These are phyloP conservation scores for Chrysomallon squamiferum DNA, from an alignment of 1,140 invertebrate species.

Conservation along the genomic window DNA sequence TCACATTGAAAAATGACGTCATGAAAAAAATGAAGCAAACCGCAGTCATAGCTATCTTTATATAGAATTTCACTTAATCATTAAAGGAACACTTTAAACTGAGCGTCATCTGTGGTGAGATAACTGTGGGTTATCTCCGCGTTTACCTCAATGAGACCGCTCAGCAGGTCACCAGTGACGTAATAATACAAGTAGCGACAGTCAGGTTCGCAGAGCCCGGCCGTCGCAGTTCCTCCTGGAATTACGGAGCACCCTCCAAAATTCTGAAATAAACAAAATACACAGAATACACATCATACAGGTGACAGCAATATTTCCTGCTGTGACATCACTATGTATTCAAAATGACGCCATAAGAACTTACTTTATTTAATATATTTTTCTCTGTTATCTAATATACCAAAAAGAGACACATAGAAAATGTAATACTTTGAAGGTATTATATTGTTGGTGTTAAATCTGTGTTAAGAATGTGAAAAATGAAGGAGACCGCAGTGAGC, in stretches of 20 bases:
- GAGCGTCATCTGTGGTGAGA: too few species aligned
- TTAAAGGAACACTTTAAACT: too few species aligned
- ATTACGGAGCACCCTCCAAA: not conserved
- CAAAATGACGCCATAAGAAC: not conserved
- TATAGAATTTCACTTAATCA: too few species aligned
- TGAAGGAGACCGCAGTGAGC: too few species aligned
- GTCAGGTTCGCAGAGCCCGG: not conserved
- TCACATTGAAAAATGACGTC: too few species aligned
- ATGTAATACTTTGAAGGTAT: not conserved
- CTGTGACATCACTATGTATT: not conserved
- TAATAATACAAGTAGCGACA: constrained; percentile 2
- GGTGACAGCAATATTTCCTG: not conserved
- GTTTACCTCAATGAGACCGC: not conserved
- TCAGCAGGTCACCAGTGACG: not conserved
- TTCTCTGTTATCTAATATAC: not conserved
- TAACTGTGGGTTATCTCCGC: too few species aligned
- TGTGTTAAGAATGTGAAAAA: too few species aligned
- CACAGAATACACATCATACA: not conserved
- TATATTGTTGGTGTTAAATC: too few species aligned
- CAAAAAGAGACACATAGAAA: too few species aligned
- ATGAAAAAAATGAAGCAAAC: too few species aligned
- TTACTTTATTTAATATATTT: not conserved
- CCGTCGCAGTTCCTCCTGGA: not conserved
- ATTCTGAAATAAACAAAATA: not conserved
- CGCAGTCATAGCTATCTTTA: too few species aligned